These are phyloP conservation scores for Fulica atra DNA, from an alignment of 2,113 vertebrate genomes.

Conservation along the genomic window DNA sequence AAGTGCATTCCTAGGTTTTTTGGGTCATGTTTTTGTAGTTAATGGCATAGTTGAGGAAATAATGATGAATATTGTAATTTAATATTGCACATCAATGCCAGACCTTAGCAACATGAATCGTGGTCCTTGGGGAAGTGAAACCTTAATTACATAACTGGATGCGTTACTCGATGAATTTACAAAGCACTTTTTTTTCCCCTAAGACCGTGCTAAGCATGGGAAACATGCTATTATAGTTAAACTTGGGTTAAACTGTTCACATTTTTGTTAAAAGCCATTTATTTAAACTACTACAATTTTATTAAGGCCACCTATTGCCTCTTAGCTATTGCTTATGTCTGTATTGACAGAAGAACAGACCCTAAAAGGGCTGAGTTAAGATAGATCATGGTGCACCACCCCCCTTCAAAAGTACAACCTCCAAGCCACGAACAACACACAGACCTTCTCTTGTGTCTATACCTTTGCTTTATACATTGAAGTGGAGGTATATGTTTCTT, in stretches of 20 bases:
- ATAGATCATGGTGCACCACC: background rate
- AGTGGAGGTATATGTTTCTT: background rate
- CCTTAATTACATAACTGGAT: background rate
- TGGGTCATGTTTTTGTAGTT: background rate
- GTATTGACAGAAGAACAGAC: background rate
- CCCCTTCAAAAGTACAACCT: fast-evolving
- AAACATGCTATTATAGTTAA: fast-evolving
- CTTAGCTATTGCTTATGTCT: background rate
- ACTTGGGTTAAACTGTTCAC: background rate
- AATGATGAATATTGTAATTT: background rate
- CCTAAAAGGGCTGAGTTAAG: background rate
- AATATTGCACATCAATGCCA: background rate
- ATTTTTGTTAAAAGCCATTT: background rate
- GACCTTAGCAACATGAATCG: background rate
- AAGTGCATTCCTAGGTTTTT: background rate
- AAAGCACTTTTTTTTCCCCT: background rate
- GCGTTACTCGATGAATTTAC: background rate
- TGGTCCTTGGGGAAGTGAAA: background rate
- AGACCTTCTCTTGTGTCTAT: background rate
- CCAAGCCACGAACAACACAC: background rate
- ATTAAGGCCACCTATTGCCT: background rate
- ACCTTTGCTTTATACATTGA: background rate
- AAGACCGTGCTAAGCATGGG: fast-evolving
- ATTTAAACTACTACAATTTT: background rate
- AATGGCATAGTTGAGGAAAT: background rate